Percentiles rank a stretch among this genome's conserved stretches.
Evolutionary conservation across 1,140 invertebrate species (phyloP).

Genomic region (Achroia grisella): DNA sequence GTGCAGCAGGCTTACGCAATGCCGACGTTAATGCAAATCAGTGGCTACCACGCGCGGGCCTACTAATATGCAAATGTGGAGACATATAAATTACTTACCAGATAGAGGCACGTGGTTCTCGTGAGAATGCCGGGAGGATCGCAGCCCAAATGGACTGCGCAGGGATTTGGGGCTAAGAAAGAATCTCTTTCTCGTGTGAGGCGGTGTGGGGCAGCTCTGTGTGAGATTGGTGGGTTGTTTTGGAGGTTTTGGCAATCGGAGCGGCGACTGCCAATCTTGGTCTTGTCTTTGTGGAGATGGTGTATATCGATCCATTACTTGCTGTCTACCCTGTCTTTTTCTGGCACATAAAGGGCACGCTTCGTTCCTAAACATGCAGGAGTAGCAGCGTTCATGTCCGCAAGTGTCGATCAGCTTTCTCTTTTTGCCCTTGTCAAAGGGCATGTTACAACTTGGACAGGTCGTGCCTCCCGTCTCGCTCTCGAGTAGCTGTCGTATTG

Average conservation of each 20-base stretch:
- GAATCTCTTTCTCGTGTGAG: constrained; percentile 85
- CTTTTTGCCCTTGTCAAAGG: constrained; percentile 96
- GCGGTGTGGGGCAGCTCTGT: constrained; percentile 84
- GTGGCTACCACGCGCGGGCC: constrained; percentile 46
- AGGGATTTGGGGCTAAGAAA: constrained; percentile 85
- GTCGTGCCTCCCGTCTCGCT: constrained; percentile 74
- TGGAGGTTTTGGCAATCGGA: constrained; percentile 60
- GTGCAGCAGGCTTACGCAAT: constrained; percentile 33
- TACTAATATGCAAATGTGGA: constrained; percentile 44
- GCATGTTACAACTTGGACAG: constrained; percentile 91
- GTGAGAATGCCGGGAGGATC: constrained; percentile 58
- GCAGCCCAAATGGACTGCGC: constrained; percentile 79
- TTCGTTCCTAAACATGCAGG: constrained; percentile 93
- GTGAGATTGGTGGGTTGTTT: constrained; percentile 68
- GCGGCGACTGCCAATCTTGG: constrained; percentile 56
- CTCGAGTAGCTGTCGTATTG: constrained; percentile 61
- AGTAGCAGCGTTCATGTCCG: constrained; percentile 94
- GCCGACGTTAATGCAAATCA: constrained; percentile 33
- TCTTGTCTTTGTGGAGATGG: constrained; percentile 70
- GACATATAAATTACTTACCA: constrained; percentile 73
- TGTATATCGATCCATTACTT: constrained; percentile 57
- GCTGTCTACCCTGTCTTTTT: constrained; percentile 47
- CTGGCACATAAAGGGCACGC: constrained; percentile 88
- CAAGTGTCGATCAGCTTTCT: constrained; percentile 94
- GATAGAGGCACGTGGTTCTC: constrained; percentile 77